Evolutionary conservation across 2,888 invertebrate species (phyloP).

Genomic region (Cosmopolites sordidus): DNA sequence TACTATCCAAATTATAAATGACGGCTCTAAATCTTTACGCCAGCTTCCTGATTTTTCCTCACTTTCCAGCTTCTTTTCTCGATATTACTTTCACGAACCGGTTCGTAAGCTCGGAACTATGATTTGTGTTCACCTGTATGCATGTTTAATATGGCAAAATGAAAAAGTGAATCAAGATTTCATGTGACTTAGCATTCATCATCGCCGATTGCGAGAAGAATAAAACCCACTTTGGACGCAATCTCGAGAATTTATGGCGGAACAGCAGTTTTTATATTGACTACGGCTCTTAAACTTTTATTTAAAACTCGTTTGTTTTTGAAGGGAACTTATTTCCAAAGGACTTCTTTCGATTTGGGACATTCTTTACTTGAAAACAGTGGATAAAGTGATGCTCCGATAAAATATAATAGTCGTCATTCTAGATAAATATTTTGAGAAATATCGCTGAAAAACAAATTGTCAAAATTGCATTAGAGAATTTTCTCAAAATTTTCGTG

Average conservation of each 20-base stretch:
- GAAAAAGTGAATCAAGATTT: constrained; percentile 37
- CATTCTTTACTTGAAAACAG: no score
- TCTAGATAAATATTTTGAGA: no score
- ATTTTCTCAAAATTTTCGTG: no score
- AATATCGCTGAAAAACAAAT: no score
- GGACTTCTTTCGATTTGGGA: no score
- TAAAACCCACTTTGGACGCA: constrained; percentile 30
- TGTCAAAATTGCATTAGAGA: no score
- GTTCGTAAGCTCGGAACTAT: constrained; percentile 21
- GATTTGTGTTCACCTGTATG: constrained; percentile 39
- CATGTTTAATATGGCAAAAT: constrained; percentile 38
- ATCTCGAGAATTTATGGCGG: constrained; percentile 25
- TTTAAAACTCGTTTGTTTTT: constrained; percentile 23
- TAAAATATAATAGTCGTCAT: no score
- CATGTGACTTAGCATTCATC: constrained; percentile 34
- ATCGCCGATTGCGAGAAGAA: constrained; percentile 32
- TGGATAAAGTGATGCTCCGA: no score
- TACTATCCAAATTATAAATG: constrained; percentile 20
- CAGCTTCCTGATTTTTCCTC: constrained; percentile 17
- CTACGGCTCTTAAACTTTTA: constrained; percentile 22
- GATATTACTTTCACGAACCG: constrained; percentile 21
- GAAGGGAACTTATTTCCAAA: no score
- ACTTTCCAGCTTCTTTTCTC: constrained; percentile 17
- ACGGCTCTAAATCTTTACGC: constrained; percentile 21
- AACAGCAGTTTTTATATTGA: constrained; percentile 26